Base-by-base conservation (phyloP, 2,113 vertebrate genomes). In the Corythoichthys haematopterus region DNA sequence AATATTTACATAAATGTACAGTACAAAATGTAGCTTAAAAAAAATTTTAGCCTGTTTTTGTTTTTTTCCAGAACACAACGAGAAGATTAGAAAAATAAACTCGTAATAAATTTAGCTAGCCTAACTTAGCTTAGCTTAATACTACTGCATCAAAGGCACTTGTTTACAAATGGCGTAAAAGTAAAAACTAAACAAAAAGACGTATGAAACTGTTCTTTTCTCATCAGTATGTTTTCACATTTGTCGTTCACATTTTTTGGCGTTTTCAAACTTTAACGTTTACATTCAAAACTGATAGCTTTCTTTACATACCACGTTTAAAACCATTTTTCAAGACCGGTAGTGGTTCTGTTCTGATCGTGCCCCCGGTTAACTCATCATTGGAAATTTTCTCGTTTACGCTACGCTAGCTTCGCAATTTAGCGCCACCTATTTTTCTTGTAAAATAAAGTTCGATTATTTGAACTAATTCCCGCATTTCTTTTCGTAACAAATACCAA, bases 1-100 rank as follows among this genome's bases (percentile, higher is more conserved):
- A 91, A 67, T 83, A 87, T 89, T 78, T 68, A 90, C 86, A 91
- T 66, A 76, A 80, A 82, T 85, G 65, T 82, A 88, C 80, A 87
- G 5, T 37, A 57, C 47, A 82, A 66, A 8, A 66, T 2, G 64
- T 58, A 28, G 36, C 72, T 65, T 2, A 43, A 43, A 43, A 43
- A 43, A 43, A 69, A 33, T 28, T 77, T 52, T 28, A 13, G 4
- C 2, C 16, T n/a, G 20, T 36, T 57, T 75, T 62, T 0, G 2
- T 33, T 52, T 33, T 6, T 8, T 65, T 33, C 9, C 2, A 48
- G 13, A 35, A 9, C 9, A 12, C 66, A 13, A 66, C 9, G 2
- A 13, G 1, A 50, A 45, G 28, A 66, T 55, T 36, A 14, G 65
- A 36, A 37, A 1, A 37, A 58, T 13, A 37, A 37, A 38, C 36